Conservation (phyloP, 2,113 vertebrate genomes). For the Mola mola region DNA sequence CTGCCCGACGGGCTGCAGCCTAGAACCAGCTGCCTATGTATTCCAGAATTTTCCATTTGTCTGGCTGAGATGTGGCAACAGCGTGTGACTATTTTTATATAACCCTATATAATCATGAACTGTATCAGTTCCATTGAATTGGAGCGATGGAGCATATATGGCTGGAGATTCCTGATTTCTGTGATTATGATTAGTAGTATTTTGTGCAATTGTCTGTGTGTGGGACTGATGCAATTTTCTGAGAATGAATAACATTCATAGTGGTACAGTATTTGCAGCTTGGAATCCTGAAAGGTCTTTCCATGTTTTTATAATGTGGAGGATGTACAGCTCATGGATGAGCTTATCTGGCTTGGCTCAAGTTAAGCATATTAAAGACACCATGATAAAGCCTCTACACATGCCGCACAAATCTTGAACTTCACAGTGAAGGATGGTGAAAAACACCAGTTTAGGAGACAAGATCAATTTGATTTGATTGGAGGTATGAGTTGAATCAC, state of each 20-base stretch:
- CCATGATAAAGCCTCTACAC: too few species aligned
- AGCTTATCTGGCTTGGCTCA: too few species aligned
- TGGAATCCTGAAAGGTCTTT: background rate
- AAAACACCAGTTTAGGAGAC: too few species aligned
- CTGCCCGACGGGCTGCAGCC: constrained; percentile 41
- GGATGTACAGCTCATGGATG: too few species aligned
- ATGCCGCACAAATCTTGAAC: too few species aligned
- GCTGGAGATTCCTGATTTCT: constrained; percentile 15
- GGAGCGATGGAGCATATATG: background rate
- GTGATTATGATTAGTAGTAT: constrained; percentile 11
- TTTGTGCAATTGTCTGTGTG: constrained; percentile 2
- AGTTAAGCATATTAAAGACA: too few species aligned
- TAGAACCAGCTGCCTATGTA: constrained; percentile 66
- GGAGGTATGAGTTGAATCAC: too few species aligned
- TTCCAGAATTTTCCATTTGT: constrained; percentile 76
- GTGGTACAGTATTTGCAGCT: background rate
- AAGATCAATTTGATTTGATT: too few species aligned
- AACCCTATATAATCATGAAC: constrained; percentile 1
- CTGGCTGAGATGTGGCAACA: constrained; percentile 37
- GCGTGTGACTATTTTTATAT: constrained; percentile 55
- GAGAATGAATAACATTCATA: constrained; percentile 5
- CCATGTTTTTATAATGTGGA: too few species aligned
- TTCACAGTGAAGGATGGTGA: too few species aligned
- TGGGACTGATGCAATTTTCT: background rate
- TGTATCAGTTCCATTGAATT: constrained; percentile 15